Conservation (phyloP, 2,888 invertebrate genomes). For the Octonoba sinensis region DNA sequence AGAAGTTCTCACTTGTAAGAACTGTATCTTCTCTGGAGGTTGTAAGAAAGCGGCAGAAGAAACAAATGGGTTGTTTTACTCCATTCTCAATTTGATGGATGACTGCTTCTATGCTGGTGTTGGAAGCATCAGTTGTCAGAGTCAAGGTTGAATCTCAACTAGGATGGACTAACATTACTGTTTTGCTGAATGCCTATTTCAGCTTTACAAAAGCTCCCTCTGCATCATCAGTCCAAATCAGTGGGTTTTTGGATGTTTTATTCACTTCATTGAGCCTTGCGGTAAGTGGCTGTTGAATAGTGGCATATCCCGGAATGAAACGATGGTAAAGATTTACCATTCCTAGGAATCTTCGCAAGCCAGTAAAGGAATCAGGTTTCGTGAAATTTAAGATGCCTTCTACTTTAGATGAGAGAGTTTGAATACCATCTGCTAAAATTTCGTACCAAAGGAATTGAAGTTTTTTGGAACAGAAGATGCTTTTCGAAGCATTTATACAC, state of each 20-base stretch:
- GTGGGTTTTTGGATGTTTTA: conserved; percentile 31
- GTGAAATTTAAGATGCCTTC: background rate
- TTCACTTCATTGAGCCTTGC: background rate
- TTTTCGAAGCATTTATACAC: background rate
- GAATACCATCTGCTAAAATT: background rate
- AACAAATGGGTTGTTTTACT: conserved; percentile 14
- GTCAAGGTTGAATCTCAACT: background rate
- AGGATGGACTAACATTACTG: background rate
- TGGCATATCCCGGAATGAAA: no score
- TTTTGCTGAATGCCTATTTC: background rate
- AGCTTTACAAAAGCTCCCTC: no score
- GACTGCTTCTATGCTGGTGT: no score
- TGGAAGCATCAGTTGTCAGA: background rate
- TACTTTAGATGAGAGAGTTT: conserved; percentile 1
- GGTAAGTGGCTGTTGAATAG: conserved; percentile 24
- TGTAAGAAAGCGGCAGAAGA: conserved; percentile 15
- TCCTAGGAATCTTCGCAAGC: conserved; percentile 47
- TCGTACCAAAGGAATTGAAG: background rate
- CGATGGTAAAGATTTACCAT: conserved; percentile 63
- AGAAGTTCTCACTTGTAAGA: background rate
- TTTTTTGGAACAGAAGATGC: background rate
- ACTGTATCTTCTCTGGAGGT: no score
- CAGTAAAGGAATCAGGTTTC: background rate
- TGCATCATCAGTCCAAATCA: no score
- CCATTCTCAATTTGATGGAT: background rate